Evolutionary conservation across 2,888 invertebrate species (phyloP), one percentile per base, ranked within the genome.

Genomic region (Hypomecis punctinalis): DNA sequence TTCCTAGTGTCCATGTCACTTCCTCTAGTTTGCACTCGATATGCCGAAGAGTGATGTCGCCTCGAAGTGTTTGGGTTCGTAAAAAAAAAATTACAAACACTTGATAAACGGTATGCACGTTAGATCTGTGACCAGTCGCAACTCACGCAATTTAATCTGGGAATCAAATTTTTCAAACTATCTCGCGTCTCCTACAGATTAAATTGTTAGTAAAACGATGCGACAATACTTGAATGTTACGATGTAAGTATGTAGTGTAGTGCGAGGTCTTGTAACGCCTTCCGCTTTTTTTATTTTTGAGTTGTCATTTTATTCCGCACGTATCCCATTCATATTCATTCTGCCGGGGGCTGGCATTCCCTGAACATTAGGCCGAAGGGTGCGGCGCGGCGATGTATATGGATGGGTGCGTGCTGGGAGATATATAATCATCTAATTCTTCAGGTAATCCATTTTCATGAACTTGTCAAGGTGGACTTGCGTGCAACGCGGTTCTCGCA

Each of bases 281-380:
- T 86, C 78, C 82, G 92, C 91, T 93, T 93, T 85, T 89, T 83
- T 90, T 69, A 67, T 62, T 71, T 89, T 90, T 92, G 88, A 89
- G 88, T 92, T 92, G 87, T 91, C 93, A 91, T 93, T 93, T 93
- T 93, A 88, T 92, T 93, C 93, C 92, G 93, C 93, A 93, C 93
- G 93, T 92, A 91, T 93, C 93, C 93, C 93, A 92, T 93, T 93
- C 93, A 93, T 93, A 91, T 89, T 93, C 93, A 93, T 93, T 90
- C 85, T 90, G 93, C 93, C 92, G 91, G 85, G 91, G 86, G 91
- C 85, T 86, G 93, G 91, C 91, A 87, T 83, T 82, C 76, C 83
- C 81, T 76, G 76, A 78, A 81, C 77, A 80, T 74, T 78, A 76
- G 87, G 84, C 85, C 77, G 83, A 77, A 81, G 77, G 77, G 76